Conservation (phyloP, 30 jellyfish, hydroid and myxozoan species). For the Turritopsis rubra region DNA sequence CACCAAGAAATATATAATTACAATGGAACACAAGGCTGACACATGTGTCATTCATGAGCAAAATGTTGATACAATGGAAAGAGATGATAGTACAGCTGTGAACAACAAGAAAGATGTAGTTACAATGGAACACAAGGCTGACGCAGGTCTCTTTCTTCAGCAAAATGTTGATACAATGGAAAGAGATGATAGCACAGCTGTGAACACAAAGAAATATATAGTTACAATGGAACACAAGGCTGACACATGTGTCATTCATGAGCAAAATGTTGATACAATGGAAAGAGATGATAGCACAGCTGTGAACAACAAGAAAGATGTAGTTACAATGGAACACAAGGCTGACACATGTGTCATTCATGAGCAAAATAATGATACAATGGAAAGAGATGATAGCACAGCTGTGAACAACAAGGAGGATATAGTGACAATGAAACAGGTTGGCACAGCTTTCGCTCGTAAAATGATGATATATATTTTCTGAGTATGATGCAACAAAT, state of each 20-base stretch:
- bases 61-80: background rate
- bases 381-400: background rate
- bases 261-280: background rate
- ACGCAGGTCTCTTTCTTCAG: background rate
- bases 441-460: too few relatives aligned
- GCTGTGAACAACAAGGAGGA: background rate
- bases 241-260: background rate
- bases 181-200: background rate
- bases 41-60: background rate
- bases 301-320: background rate
- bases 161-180: background rate
- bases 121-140: background rate
- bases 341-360: too few relatives aligned
- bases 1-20: background rate
- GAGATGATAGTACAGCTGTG: background rate
- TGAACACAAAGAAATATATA: too few relatives aligned
- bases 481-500: background rate
- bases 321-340: background rate
- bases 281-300: background rate
- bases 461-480: background rate
- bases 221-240: background rate
- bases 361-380: background rate
- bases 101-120: background rate
- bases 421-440: too few relatives aligned
- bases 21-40: background rate